Evolutionary conservation across 2,113 vertebrate genomes (phyloP), one percentile per base, ranked within the genome.

Genomic region (Chitala chitala): DNA sequence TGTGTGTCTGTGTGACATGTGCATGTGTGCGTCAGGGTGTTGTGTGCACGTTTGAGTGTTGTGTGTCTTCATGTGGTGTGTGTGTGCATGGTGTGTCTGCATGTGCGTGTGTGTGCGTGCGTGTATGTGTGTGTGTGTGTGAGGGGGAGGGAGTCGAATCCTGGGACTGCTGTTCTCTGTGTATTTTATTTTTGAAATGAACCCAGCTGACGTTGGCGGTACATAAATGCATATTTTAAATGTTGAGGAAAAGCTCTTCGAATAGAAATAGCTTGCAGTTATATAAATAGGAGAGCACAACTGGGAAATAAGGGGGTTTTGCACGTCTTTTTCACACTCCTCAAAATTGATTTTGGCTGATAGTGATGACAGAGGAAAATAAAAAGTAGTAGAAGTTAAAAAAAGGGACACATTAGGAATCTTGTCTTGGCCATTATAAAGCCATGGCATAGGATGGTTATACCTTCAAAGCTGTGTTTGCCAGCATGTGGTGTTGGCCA

Each of bases 131-230:
- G n/a, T n/a, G n/a, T n/a, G n/a, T n/a, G n/a, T n/a, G n/a, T n/a
- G n/a, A n/a, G n/a, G n/a, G 9, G 5, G 9, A 7, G 9, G 5
- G 9, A 7, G 9, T 48, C 5, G n/a, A n/a, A n/a, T n/a, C n/a
- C n/a, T n/a, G n/a, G n/a, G n/a, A n/a, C 3, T 40, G 40, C 20
- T 4, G 44, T 42, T 38, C 70, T 72, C 26, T 82, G 73, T 24
- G 61, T 75, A 78, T 76, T 85, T 86, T 81, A 82, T 85, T 87
- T 88, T 86, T 87, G 64, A 84, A 88, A 85, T 82, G 44, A 85
- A 79, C 75, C 13, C 31, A 77, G 77, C 79, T 88, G 84, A 86
- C 86, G 85, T 86, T 79, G 82, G 72, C 9, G 15, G 68, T 82
- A 71, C 81, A 73, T n/a, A 85, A 83, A 84, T 81, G 75, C 78